Percentiles rank a stretch among this genome's conserved stretches.
Conservation (phyloP, 2,797 vertebrate genomes). For the Myotis planiceps region DNA sequence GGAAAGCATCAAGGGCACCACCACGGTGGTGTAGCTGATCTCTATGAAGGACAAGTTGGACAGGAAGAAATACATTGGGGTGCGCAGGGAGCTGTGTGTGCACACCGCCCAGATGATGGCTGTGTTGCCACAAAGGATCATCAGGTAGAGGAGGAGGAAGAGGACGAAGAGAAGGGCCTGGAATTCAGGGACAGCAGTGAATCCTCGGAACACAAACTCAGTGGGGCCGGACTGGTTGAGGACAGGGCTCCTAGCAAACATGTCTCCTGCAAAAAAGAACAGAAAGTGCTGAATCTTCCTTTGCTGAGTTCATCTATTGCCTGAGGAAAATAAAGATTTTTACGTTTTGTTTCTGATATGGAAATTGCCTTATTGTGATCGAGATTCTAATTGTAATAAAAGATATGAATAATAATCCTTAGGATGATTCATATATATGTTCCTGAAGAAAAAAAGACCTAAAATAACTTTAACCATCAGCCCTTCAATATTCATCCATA, state of each 20-base stretch:
- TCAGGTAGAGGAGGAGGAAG: slow-evolving; percentile 65
- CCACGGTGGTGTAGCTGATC: slow-evolving; percentile 54
- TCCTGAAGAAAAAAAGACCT: background rate
- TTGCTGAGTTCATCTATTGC: background rate
- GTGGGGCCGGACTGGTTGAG: slow-evolving; percentile 43
- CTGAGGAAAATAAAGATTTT: background rate
- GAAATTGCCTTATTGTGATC: background rate
- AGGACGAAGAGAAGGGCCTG: slow-evolving; percentile 54
- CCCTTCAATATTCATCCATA: background rate
- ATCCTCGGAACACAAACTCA: slow-evolving; percentile 58
- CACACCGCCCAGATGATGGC: slow-evolving; percentile 49
- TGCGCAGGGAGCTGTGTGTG: background rate
- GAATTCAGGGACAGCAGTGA: slow-evolving; percentile 31
- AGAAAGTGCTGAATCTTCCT: background rate
- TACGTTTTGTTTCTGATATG: background rate
- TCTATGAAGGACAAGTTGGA: slow-evolving; percentile 64
- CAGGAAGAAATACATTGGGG: slow-evolving; percentile 77
- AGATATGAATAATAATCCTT: background rate
- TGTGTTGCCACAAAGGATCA: slow-evolving; percentile 40
- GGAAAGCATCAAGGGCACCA: slow-evolving; percentile 68
- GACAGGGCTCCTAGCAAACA: background rate
- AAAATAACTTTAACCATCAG: background rate
- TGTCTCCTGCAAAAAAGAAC: background rate
- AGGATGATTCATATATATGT: background rate
- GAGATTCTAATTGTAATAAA: background rate